Percentiles rank a stretch among this genome's conserved stretches.
phyloP scores from a whole-genome alignment of 2,797 vertebrate genomes.

The Vespertilio murinus region DNA sequence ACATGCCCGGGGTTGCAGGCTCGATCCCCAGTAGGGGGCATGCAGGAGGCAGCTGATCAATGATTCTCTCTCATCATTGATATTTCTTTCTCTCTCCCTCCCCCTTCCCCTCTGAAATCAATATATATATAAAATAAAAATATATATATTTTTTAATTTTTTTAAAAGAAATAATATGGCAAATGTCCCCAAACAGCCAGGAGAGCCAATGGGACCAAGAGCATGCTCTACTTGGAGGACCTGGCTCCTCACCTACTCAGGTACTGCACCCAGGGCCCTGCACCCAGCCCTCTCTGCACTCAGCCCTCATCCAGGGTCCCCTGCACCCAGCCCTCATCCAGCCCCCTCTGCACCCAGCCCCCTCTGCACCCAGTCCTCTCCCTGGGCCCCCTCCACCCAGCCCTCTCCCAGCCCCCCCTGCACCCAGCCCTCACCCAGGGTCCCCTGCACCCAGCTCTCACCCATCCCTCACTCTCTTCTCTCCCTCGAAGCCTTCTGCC shows the following conservation, averaged over 20 bases:
- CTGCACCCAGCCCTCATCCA: neutral
- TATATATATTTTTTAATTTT: no score
- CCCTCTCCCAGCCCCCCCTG: neutral
- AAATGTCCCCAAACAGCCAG: neutral
- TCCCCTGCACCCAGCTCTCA: neutral
- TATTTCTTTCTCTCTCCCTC: no score
- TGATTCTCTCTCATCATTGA: no score
- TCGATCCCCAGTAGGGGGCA: no score
- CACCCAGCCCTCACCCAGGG: neutral
- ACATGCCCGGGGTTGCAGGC: no score
- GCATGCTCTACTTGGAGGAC: rapidly evolving
- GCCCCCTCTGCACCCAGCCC: no score
- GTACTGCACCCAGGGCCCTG: neutral
- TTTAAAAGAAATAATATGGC: neutral
- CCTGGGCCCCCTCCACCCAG: neutral
- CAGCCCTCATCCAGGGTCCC: neutral
- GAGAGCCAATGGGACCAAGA: neutral
- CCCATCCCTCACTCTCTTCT: neutral
- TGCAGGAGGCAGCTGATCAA: no score
- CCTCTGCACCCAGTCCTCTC: neutral
- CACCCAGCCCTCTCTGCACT: neutral
- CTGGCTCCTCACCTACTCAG: neutral
- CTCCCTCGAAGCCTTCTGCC: neutral
- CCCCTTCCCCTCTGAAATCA: no score
- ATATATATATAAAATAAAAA: no score